A percentile compares a stretch with the other conserved stretches of the same genome.
Evolutionary conservation across 2,888 invertebrate genomes (phyloP).

Genomic region (Nesidiocoris tenuis): DNA sequence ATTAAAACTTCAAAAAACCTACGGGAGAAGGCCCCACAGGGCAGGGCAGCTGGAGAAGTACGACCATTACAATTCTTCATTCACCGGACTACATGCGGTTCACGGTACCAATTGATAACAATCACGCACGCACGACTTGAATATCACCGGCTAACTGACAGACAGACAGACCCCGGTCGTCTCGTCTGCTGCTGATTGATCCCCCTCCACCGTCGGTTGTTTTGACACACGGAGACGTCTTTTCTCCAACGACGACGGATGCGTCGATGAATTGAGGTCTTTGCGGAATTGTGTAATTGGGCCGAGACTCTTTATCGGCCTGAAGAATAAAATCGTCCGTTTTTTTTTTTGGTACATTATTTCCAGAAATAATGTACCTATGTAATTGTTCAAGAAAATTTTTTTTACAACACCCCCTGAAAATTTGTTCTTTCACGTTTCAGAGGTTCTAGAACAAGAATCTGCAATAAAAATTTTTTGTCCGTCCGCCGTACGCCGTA

Average conservation of each 20-base stretch:
- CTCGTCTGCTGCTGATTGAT: neutral
- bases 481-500: too few relatives aligned
- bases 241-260: neutral
- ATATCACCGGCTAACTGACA: neutral
- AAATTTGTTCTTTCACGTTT: too few relatives aligned
- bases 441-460: too few relatives aligned
- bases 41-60: constrained; percentile 21
- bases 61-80: constrained; percentile 6
- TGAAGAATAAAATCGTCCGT: too few relatives aligned
- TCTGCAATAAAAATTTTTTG: too few relatives aligned
- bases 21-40: neutral
- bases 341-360: too few relatives aligned
- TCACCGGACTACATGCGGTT: constrained; percentile 4
- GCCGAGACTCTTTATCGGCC: neutral
- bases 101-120: constrained; percentile 10
- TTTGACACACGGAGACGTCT: neutral
- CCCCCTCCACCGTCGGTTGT: neutral
- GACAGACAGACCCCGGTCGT: neutral
- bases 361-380: too few relatives aligned
- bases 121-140: neutral
- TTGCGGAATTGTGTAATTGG: constrained; percentile 36
- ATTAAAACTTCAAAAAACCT: neutral
- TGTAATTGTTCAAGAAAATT: too few relatives aligned
- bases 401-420: too few relatives aligned
- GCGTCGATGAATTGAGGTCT: constrained; percentile 20